Evolutionary conservation across 2,888 invertebrate genomes (phyloP).

Genomic region (Suillia variegata): DNA sequence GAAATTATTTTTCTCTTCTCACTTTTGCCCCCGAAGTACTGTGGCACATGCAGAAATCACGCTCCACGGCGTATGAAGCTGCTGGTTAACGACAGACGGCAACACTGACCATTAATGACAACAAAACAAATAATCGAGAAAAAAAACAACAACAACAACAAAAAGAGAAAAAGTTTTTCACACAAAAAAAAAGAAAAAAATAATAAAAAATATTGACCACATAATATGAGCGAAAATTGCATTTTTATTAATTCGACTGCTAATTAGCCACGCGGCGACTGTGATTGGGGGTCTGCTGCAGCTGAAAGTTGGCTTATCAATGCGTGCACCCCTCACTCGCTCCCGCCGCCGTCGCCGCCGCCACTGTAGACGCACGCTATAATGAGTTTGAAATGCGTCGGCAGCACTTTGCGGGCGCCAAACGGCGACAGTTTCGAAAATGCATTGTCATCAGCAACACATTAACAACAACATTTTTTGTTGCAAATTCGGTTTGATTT

Average conservation of each 20-base stretch:
- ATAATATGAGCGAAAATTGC: slow-evolving; percentile 6
- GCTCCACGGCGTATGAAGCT: no score
- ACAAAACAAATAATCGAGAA: background rate
- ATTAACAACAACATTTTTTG: slow-evolving; percentile 16
- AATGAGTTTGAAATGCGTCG: slow-evolving; percentile 9
- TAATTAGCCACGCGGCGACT: slow-evolving; percentile 33
- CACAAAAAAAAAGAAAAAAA: background rate
- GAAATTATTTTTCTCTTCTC: no score
- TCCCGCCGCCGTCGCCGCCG: slow-evolving; percentile 18
- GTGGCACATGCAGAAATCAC: no score
- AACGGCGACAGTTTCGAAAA: slow-evolving; percentile 51
- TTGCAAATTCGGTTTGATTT: background rate
- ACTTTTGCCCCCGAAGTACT: no score
- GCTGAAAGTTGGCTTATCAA: slow-evolving; percentile 23
- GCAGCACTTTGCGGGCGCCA: slow-evolving; percentile 29
- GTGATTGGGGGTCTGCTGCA: background rate
- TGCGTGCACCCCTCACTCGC: slow-evolving; percentile 27
- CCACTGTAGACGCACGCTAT: no score
- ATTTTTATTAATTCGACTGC: slow-evolving; percentile 41
- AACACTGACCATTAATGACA: no score
- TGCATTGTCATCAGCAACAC: slow-evolving; percentile 58
- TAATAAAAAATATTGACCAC: background rate
- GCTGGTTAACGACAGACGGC: no score
- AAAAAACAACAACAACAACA: no score
- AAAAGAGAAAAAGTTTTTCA: background rate